phyloP scores from a whole-genome alignment of 2,888 invertebrate species.

The Heliconius charithonia region DNA sequence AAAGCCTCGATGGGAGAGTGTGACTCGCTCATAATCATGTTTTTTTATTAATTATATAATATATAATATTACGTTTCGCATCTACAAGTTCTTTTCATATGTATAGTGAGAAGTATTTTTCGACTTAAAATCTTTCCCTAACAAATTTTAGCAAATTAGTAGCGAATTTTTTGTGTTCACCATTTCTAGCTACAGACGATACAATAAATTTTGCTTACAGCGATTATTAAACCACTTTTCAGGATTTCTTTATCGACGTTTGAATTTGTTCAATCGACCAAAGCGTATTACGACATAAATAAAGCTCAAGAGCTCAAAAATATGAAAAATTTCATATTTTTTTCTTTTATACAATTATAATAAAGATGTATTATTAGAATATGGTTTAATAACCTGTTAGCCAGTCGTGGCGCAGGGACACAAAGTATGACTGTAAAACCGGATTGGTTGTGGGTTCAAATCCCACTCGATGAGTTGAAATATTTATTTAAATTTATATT shows the following conservation, averaged over 20 bases:
- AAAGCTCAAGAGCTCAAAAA: constrained; percentile 7
- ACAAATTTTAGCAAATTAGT: background rate
- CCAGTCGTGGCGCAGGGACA: too few species aligned
- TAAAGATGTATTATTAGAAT: constrained; percentile 2
- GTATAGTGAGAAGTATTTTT: background rate
- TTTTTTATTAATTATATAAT: too few species aligned
- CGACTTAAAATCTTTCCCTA: background rate
- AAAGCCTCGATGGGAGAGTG: too few species aligned
- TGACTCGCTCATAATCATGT: too few species aligned
- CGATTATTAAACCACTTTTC: constrained; percentile 29
- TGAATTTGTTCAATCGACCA: constrained; percentile 24
- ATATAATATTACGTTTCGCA: too few species aligned
- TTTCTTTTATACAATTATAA: background rate
- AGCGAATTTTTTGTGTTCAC: background rate
- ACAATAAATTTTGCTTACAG: constrained; percentile 24
- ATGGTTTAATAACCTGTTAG: background rate
- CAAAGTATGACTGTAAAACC: too few species aligned
- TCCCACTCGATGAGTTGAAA: too few species aligned
- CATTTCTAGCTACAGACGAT: background rate
- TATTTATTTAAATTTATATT: too few species aligned
- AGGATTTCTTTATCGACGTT: constrained; percentile 26
- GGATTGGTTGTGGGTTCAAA: too few species aligned
- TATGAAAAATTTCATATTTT: background rate
- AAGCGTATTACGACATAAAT: constrained; percentile 12
- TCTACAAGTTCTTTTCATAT: background rate